These are phyloP conservation scores for Agrochola lychnidis DNA, from an alignment of 2,888 invertebrate species.

Conservation along the genomic window DNA sequence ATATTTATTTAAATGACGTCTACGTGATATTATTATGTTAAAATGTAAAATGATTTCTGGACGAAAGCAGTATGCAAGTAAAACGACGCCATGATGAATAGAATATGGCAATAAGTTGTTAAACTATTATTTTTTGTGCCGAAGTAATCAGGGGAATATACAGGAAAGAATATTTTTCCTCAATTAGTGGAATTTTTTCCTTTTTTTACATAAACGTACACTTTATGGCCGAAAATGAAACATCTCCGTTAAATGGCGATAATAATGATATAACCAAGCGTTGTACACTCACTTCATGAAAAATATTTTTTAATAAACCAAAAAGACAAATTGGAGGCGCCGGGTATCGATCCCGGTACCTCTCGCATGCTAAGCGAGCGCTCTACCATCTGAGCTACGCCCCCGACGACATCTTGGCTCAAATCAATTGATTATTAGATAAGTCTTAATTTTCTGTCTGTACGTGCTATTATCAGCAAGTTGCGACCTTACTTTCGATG, in stretches of 20 bases:
- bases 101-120: too few species aligned
- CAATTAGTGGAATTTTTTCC: too few species aligned
- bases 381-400: slow-evolving; percentile 88
- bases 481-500: slow-evolving; percentile 11
- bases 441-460: neutral
- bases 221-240: too few species aligned
- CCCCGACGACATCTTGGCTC: slow-evolving; percentile 64
- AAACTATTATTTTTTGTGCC: too few species aligned
- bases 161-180: too few species aligned
- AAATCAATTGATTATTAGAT: slow-evolving; percentile 30
- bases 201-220: too few species aligned
- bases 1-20: too few species aligned
- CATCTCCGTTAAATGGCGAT: neutral
- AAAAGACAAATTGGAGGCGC: slow-evolving; percentile 82
- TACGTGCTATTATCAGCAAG: neutral
- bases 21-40: too few species aligned
- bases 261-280: neutral
- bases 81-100: too few species aligned
- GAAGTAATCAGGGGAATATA: too few species aligned
- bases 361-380: slow-evolving; percentile 90
- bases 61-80: too few species aligned
- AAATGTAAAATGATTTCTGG: too few species aligned
- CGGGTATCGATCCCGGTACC: slow-evolving; percentile 91
- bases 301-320: neutral
- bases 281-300: neutral